phyloP scores from a whole-genome alignment of 2,113 vertebrate genomes.

The Alligator mississippiensis region DNA sequence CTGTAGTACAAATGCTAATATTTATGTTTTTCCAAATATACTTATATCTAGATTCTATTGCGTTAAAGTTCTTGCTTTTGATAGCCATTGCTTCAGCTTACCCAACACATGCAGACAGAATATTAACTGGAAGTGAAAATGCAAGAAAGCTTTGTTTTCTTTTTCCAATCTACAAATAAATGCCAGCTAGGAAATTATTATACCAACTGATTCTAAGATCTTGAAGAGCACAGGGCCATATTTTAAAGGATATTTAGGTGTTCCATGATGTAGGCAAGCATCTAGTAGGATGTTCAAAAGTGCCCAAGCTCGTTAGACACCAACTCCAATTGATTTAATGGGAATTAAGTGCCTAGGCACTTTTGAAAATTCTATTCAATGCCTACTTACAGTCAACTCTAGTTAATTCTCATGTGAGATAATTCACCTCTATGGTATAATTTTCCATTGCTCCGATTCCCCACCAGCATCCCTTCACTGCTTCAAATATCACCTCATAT shows the following conservation, averaged over 20 bases:
- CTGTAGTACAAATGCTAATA: not conserved
- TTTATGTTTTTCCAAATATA: not conserved
- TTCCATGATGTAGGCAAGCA: too few relatives aligned
- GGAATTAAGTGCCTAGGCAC: not conserved
- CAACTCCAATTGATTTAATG: not conserved
- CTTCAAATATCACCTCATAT: too few relatives aligned
- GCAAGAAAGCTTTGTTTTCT: not conserved
- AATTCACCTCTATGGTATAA: too few relatives aligned
- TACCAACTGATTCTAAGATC: too few relatives aligned
- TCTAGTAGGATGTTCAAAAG: too few relatives aligned
- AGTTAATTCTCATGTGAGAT: too few relatives aligned
- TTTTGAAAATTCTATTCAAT: not conserved
- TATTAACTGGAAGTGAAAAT: not conserved
- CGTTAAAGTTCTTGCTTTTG: not conserved
- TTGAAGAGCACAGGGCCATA: too few relatives aligned
- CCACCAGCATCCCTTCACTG: too few relatives aligned
- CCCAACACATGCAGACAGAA: not conserved
- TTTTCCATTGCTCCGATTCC: too few relatives aligned
- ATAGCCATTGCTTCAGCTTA: not conserved
- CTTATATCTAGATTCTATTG: not conserved
- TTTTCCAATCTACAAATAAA: not conserved
- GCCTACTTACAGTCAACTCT: not conserved
- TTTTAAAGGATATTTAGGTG: too few relatives aligned
- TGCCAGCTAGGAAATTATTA: too few relatives aligned
- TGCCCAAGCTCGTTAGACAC: too few relatives aligned